These are phyloP conservation scores for Sylvilagus bachmani DNA, from an alignment of 2,113 vertebrate species.

Conservation along the genomic window DNA sequence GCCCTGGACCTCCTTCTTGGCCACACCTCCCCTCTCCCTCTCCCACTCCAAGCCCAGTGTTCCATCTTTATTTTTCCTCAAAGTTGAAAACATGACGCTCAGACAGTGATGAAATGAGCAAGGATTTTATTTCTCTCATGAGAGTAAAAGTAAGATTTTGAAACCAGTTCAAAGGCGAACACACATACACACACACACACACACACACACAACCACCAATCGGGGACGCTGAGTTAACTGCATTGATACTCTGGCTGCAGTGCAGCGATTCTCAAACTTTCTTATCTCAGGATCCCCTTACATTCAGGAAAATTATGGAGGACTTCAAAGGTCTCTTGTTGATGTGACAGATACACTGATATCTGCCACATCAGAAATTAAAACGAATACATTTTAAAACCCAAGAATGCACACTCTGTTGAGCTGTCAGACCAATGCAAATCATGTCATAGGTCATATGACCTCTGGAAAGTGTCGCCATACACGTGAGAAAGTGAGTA, in stretches of 20 bases:
- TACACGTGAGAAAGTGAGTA: neutral
- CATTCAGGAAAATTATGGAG: neutral
- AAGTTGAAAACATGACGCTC: neutral
- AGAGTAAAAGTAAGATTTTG: neutral
- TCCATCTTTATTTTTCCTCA: neutral
- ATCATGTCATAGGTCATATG: fast-evolving
- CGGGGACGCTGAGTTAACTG: neutral
- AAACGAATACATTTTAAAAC: neutral
- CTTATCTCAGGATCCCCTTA: neutral
- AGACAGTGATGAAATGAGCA: neutral
- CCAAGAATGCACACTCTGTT: neutral
- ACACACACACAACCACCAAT: too few relatives aligned
- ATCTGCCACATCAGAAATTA: neutral
- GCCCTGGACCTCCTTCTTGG: neutral
- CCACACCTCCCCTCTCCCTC: too few relatives aligned
- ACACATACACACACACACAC: neutral
- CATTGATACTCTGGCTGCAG: neutral
- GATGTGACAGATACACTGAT: neutral
- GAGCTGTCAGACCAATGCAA: fast-evolving
- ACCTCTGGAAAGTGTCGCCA: neutral
- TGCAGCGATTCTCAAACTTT: neutral
- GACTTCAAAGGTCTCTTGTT: neutral
- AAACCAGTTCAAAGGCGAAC: neutral
- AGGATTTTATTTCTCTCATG: neutral
- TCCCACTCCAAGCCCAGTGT: neutral